A percentile compares a stretch with the other conserved stretches of the same genome.
These are phyloP conservation scores for Scelioninae gen. 2 DNA, from an alignment of 2,888 invertebrate species.

Conservation along the genomic window DNA sequence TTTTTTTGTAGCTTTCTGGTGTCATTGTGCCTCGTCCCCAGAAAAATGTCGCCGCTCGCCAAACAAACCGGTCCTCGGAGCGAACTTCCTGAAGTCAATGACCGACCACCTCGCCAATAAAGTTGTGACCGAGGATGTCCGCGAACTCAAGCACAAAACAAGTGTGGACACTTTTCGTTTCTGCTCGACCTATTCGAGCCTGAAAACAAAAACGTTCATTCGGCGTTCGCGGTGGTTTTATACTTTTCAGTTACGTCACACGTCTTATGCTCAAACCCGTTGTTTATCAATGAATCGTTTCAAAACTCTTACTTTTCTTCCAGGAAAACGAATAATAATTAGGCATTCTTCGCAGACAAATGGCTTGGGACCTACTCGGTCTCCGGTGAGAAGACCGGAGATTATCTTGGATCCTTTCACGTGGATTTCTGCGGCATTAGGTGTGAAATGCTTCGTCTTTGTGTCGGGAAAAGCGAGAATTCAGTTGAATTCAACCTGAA, in stretches of 20 bases:
- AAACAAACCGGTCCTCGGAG: conserved; percentile 51
- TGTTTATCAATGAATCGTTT: conserved; percentile 40
- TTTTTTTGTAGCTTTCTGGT: conserved; percentile 31
- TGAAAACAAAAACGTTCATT: conserved; percentile 12
- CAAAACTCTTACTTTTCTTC: conserved; percentile 45
- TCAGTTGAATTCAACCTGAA: conserved; percentile 8
- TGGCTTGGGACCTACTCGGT: conserved; percentile 14
- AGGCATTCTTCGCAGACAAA: conserved; percentile 36
- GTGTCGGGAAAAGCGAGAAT: conserved; percentile 10
- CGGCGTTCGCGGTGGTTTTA: conserved; percentile 8
- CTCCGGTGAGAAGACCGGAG: conserved; percentile 34
- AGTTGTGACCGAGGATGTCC: conserved; percentile 26
- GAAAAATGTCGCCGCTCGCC: conserved; percentile 42
- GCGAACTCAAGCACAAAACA: conserved; percentile 23
- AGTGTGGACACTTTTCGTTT: not conserved
- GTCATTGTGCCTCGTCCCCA: conserved; percentile 43
- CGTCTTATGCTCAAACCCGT: conserved; percentile 1
- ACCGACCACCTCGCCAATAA: conserved; percentile 41
- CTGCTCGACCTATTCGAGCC: conserved; percentile 2
- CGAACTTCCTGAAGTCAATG: conserved; percentile 52
- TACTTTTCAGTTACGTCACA: conserved; percentile 40
- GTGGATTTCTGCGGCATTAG: not conserved
- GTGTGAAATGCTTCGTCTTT: conserved; percentile 23
- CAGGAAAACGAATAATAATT: conserved; percentile 31
- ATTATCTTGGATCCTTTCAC: conserved; percentile 44